Evolutionary conservation across 2,888 invertebrate species (phyloP), one percentile per base, ranked within the genome.

Genomic region (Cryptus armator): DNA sequence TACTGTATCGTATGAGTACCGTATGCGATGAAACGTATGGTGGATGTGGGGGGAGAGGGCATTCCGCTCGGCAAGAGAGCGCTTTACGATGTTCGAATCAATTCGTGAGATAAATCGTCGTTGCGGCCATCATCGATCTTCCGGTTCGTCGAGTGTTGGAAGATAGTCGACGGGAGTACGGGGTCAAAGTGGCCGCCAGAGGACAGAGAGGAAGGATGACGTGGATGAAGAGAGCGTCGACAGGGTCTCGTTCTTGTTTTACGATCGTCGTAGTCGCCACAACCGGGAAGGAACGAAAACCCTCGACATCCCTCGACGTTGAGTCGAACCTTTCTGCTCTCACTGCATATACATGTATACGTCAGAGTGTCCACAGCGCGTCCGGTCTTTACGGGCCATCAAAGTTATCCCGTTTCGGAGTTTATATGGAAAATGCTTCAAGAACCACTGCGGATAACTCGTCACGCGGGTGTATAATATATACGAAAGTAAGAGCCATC

Each of bases 81-180:
- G 68, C 37, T 78, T 62, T 74, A 68, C 67, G 81, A 84, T 24
- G 24, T 67, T 74, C 62, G 81, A 84, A 81, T 77, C 68, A 77
- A 81, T 84, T 56, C 44, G 44, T 12, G 62, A 74, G 71, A 56
- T 43, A 77, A 59, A 75, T 84, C 74, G 62, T 84, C 74, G 62
- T 74, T 67, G 51, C 43, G 79, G 76, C 79, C 53, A 77, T 76
- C 72, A 77, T 77, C 72, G 81, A 64, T 77, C 81, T 72, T 74
- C 46, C 77, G 67, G 72, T 66, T 71, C 32, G 80, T 51, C 76
- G 66, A 46, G 81, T 81, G 77, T 75, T 74, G 68, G 74, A 75
- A 72, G 72, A 74, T 79, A 79, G 51, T 19, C n/a, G 12, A 29
- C 72, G 56, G 74, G n/a, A 59, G 56, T 19, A 72, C 10, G 64